Percentiles rank a stretch among this genome's conserved stretches.
Conservation (phyloP, 2,113 vertebrate genomes). For the Galeopterus variegatus region DNA sequence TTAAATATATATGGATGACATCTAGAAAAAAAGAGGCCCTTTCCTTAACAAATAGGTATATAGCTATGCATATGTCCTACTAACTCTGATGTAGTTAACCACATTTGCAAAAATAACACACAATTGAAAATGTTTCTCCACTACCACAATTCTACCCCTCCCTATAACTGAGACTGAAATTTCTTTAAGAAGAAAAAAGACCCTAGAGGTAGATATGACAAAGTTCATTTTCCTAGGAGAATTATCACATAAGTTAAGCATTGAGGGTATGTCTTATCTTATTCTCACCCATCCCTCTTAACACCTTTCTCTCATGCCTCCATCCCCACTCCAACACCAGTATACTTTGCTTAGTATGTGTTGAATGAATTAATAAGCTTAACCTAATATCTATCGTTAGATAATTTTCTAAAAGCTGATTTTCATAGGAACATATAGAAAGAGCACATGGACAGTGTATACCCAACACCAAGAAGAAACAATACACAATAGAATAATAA, state of each 20-base stretch:
- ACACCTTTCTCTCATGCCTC: neutral
- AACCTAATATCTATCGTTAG: neutral
- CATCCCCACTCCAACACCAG: neutral
- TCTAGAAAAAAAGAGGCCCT: neutral
- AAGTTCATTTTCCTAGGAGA: neutral
- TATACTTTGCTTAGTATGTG: neutral
- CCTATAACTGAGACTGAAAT: neutral
- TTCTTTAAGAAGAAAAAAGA: neutral
- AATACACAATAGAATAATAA: neutral
- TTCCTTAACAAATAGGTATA: neutral
- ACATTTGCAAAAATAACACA: neutral
- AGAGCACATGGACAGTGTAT: neutral
- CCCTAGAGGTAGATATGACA: neutral
- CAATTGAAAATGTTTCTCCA: neutral
- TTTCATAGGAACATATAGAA: neutral
- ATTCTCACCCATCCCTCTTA: neutral
- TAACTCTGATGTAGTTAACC: neutral
- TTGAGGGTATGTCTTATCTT: neutral
- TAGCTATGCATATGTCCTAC: neutral
- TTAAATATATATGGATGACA: neutral
- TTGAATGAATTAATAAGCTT: neutral
- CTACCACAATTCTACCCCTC: neutral
- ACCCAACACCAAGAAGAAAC: neutral
- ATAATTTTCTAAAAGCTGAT: neutral
- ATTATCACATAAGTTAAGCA: neutral